Percentiles rank a stretch among this genome's conserved stretches.
Evolutionary conservation across 2,113 vertebrate genomes (phyloP).

Genomic region (Dinomys branickii): DNA sequence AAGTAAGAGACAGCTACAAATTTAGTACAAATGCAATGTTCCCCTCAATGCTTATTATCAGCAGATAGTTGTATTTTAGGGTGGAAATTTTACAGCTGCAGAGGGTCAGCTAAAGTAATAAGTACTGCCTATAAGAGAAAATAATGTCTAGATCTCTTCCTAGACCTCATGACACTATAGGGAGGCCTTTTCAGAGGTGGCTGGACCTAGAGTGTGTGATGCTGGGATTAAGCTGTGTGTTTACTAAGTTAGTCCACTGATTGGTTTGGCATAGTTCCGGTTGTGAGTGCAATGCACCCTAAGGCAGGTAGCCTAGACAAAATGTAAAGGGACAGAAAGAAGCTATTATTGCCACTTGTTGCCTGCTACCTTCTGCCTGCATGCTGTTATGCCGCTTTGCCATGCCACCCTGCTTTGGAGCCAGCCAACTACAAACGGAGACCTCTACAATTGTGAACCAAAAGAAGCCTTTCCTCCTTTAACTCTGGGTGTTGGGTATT

Average conservation of each 20-base stretch:
- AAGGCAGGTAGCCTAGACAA: background rate
- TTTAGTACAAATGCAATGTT: background rate
- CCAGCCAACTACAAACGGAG: background rate
- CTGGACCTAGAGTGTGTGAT: background rate
- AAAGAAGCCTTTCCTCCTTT: background rate
- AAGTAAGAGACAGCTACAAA: background rate
- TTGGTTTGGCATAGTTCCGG: background rate
- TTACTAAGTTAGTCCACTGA: background rate
- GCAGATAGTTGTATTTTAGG: background rate
- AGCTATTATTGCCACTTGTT: background rate
- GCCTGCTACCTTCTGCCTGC: background rate
- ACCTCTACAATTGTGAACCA: background rate
- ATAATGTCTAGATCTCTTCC: background rate
- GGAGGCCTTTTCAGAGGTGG: background rate
- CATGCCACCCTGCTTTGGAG: background rate
- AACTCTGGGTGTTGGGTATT: background rate
- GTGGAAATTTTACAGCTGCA: background rate
- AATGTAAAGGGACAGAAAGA: background rate
- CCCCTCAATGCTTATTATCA: background rate
- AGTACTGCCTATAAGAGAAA: background rate
- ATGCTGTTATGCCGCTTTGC: background rate
- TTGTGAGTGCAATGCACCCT: background rate
- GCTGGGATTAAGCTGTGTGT: background rate
- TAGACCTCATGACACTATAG: background rate
- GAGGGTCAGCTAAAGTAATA: background rate